Evolutionary conservation across 2,888 invertebrate species (phyloP).

Genomic region (Euspilapteryx auroguttella): DNA sequence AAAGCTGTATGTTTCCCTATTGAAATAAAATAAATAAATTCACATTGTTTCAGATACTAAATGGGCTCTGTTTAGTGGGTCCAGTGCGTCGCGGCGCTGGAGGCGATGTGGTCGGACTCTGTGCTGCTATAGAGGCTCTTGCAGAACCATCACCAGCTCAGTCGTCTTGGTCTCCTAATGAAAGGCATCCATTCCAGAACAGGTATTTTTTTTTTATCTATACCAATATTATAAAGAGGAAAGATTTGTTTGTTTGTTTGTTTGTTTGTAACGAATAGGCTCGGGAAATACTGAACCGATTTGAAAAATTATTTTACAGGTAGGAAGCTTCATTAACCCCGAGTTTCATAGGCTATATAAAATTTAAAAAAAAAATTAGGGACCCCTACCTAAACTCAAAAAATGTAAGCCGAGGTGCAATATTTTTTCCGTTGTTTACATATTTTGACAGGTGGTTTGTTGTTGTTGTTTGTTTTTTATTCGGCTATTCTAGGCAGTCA

Average conservation of each 20-base stretch:
- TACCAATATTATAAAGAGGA: neutral
- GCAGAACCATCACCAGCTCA: conserved; percentile 82
- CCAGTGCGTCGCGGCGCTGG: conserved; percentile 66
- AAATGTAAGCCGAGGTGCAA: too few relatives aligned
- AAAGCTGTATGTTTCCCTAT: neutral
- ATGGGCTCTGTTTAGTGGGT: conserved; percentile 81
- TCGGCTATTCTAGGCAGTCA: too few relatives aligned
- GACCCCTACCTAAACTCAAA: too few relatives aligned
- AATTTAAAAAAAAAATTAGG: too few relatives aligned
- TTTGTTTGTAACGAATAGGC: too few relatives aligned
- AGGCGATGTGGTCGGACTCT: conserved; percentile 76
- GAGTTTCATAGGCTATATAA: too few relatives aligned
- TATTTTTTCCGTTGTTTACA: too few relatives aligned
- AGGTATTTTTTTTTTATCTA: conserved; percentile 17
- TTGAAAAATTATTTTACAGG: too few relatives aligned
- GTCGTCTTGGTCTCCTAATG: conserved; percentile 36
- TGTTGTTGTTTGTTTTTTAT: too few relatives aligned
- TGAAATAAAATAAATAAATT: neutral
- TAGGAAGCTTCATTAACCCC: too few relatives aligned
- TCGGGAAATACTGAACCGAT: too few relatives aligned
- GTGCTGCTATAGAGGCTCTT: conserved; percentile 83
- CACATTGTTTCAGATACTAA: conserved; percentile 65
- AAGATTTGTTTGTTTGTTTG: neutral
- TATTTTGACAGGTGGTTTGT: too few relatives aligned
- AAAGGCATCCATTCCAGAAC: conserved; percentile 38